Conservation (phyloP, 2,113 vertebrate species). For the sheep (Ovis aries) region DNA sequence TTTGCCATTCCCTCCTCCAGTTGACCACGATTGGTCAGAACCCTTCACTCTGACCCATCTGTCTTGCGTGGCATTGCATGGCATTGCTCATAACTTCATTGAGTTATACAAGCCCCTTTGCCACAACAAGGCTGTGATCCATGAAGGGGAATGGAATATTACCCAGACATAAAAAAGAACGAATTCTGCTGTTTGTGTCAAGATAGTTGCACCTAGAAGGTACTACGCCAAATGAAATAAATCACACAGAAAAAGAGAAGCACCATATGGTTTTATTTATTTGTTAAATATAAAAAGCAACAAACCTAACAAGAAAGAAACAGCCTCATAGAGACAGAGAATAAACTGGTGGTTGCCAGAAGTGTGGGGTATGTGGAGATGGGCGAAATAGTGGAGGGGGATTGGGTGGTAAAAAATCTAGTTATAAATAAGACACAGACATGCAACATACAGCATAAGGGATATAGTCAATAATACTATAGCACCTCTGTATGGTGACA, state of each 20-base stretch:
- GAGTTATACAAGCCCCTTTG: background rate
- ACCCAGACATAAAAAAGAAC: background rate
- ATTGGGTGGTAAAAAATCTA: background rate
- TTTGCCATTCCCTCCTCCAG: background rate
- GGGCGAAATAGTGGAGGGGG: background rate
- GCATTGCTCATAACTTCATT: background rate
- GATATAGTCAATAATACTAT: background rate
- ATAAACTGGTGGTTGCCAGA: background rate
- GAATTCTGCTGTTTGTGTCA: background rate
- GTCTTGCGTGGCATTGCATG: background rate
- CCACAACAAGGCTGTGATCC: background rate
- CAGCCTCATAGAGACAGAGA: background rate
- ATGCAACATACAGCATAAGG: background rate
- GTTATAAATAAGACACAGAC: background rate
- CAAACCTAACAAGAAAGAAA: background rate
- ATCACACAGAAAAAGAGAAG: background rate
- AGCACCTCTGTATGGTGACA: background rate
- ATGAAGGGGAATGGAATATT: background rate
- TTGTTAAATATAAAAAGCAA: background rate
- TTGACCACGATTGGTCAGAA: background rate
- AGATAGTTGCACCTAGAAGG: background rate
- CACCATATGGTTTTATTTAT: background rate
- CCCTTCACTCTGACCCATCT: background rate
- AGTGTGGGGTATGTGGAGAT: background rate
- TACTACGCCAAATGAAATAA: background rate